These are phyloP conservation scores for Urophycis tenuis DNA, from an alignment of 2,797 vertebrate genomes.

Conservation along the genomic window DNA sequence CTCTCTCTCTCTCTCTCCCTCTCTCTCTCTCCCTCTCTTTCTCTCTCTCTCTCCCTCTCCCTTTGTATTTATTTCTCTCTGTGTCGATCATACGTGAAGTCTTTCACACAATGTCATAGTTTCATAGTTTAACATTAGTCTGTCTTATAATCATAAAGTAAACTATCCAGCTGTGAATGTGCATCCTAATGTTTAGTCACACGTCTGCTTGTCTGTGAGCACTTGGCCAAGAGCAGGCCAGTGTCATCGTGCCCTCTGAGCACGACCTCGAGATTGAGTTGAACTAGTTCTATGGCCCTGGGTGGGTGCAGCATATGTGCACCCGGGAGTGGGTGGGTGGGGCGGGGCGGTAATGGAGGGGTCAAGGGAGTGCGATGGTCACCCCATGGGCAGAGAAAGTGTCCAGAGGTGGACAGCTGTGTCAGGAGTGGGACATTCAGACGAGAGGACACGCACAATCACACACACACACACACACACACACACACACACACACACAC, in stretches of 20 bases:
- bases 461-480: neutral
- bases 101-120: neutral
- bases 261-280: neutral
- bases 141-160: neutral
- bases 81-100: neutral
- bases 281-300: neutral
- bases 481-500: constrained; percentile 38
- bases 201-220: neutral
- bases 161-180: neutral
- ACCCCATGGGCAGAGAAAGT: constrained; percentile 66
- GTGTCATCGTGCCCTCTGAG: neutral
- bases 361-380: constrained; percentile 44
- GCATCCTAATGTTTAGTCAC: neutral
- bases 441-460: constrained; percentile 10
- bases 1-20: too few relatives aligned
- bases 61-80: neutral
- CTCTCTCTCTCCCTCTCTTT: too few relatives aligned
- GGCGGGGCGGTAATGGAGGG: constrained; percentile 35
- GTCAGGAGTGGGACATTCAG: constrained; percentile 57
- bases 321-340: neutral
- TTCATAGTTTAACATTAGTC: neutral
- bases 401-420: constrained; percentile 66
- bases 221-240: neutral
- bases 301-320: neutral
- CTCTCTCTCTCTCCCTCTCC: too few relatives aligned